phyloP scores from a whole-genome alignment of 2,797 vertebrate species.

The Peromyscus melanophrys region DNA sequence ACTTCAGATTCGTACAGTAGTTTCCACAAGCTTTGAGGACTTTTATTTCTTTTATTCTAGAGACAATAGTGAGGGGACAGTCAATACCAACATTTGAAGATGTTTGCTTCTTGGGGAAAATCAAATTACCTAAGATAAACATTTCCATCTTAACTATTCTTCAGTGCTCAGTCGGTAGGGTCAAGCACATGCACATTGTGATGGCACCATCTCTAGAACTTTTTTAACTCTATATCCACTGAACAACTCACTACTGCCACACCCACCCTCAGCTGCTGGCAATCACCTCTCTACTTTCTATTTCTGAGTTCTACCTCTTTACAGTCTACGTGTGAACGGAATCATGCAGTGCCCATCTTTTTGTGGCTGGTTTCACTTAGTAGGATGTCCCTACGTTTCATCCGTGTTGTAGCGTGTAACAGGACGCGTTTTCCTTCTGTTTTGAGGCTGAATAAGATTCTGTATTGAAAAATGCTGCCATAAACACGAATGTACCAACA shows the following conservation, averaged over 20 bases:
- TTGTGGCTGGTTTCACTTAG: not conserved
- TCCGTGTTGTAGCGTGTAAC: not conserved
- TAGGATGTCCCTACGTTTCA: not conserved
- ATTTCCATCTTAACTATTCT: conserved; percentile 6
- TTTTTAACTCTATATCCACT: not conserved
- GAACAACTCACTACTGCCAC: not conserved
- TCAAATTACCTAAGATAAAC: conserved; percentile 69
- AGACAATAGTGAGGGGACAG: conserved; percentile 67
- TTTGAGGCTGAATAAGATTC: not conserved
- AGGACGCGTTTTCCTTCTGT: not conserved
- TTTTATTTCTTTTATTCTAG: conserved; percentile 69
- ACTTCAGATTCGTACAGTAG: not conserved
- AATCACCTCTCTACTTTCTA: not conserved
- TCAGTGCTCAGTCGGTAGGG: not conserved
- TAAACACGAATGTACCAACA: not conserved
- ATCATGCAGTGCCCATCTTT: not conserved
- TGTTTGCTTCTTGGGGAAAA: conserved; percentile 83
- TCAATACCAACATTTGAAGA: conserved; percentile 67
- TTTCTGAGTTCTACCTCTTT: not conserved
- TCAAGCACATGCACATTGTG: not conserved
- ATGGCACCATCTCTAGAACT: not conserved
- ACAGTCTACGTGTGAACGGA: not conserved
- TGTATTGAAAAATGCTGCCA: not conserved
- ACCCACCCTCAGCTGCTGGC: not conserved
- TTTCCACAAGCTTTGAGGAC: conserved; percentile 49